Base-by-base conservation (phyloP, 2,888 invertebrate genomes). In the Ennomos erosarius region DNA sequence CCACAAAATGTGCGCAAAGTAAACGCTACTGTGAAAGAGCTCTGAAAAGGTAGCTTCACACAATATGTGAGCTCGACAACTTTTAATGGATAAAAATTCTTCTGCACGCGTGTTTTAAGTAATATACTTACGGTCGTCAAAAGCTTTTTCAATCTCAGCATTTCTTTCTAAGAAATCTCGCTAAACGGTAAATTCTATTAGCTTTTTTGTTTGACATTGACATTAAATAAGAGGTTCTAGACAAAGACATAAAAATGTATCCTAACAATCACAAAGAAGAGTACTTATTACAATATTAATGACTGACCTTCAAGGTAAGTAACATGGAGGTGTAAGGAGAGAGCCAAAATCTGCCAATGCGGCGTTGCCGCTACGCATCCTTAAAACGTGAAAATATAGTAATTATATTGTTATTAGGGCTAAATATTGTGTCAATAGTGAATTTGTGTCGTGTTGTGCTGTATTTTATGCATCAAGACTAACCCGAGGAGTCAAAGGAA, bases 61-160 rank as follows among this genome's bases (percentile, higher is more conserved):
- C 60, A 62, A 57, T 61, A 49, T 59, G 56, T 52, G 55, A 54
- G 48, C 39, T 64, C 36, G 10, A 47, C 34, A 62, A 65, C 56
- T 62, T 65, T 51, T 58, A 57, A 62, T 58, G 55, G 62, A 59
- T 55, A 55, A 61, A 61, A 62, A 55, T 55, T 59, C 43, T 53
- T 58, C 50, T 44, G 49, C 52, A 54, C 46, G 42, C 51, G 43
- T 48, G 34, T 62, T 62, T 61, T 52, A 51, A 44, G 54, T 37
- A 58, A 62, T 55, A 48, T 44, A 68, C 74, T 71, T 69, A 77
- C 76, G 49, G 70, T 70, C 12, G 62, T 60, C 12, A 67, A 34
- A 59, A 60, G 50, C 16, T 55, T 61, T 55, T 57, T 72, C 11
- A 69, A 62, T 62, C 61, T 71, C 37, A 67, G 67, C 67, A 73